These are phyloP conservation scores for mouse (Mus musculus) DNA, from an alignment of 2,113 vertebrate genomes.

Conservation along the genomic window DNA sequence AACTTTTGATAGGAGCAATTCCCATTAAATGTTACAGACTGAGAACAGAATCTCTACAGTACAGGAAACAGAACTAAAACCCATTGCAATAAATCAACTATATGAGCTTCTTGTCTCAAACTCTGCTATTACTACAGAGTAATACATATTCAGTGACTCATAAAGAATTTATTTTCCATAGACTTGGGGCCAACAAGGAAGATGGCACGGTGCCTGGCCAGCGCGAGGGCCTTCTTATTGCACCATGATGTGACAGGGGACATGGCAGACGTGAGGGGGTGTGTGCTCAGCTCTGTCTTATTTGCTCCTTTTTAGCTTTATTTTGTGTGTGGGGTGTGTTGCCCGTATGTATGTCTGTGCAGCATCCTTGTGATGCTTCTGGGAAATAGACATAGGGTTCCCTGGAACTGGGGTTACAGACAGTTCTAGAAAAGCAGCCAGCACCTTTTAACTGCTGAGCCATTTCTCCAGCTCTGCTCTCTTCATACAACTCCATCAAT, in stretches of 20 bases:
- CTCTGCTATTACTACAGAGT: not conserved
- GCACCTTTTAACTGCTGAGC: not conserved
- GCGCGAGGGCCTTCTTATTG: not conserved
- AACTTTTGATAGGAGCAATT: not conserved
- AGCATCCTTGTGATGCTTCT: not conserved
- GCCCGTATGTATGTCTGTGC: not conserved
- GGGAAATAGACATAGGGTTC: not conserved
- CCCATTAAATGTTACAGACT: not conserved
- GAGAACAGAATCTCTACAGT: no score
- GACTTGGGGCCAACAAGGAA: not conserved
- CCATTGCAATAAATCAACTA: not conserved
- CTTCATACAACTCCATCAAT: no score
- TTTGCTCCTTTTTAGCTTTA: not conserved
- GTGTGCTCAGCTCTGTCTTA: not conserved
- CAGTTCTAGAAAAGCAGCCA: not conserved
- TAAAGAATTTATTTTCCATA: not conserved
- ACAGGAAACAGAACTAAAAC: not conserved
- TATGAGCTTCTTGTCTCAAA: not conserved
- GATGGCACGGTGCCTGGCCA: accelerated
- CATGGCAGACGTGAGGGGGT: accelerated
- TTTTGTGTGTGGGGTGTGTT: no score
- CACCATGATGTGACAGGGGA: not conserved
- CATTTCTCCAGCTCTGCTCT: not conserved
- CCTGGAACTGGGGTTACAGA: not conserved
- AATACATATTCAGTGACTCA: not conserved